A percentile compares a stretch with the other conserved stretches of the same genome.
Evolutionary conservation across 2,888 invertebrate genomes (phyloP).

Genomic region (Scotopteryx bipunctaria): DNA sequence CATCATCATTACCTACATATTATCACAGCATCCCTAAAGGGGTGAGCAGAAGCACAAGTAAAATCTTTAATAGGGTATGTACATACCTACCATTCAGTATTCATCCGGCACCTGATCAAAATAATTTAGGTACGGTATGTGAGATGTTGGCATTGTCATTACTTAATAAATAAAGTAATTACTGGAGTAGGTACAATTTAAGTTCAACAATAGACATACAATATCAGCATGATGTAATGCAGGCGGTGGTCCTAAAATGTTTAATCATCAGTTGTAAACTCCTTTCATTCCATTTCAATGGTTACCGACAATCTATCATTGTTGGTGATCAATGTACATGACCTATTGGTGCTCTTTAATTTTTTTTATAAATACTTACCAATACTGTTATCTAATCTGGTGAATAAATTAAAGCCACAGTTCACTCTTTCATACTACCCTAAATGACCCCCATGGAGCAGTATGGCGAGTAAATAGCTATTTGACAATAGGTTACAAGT

Average conservation of each 20-base stretch:
- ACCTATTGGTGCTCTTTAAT: constrained; percentile 58
- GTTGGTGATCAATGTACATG: constrained; percentile 51
- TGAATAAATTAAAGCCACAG: no score
- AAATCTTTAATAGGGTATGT: no score
- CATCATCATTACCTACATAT: no score
- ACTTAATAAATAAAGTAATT: no score
- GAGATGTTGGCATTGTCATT: no score
- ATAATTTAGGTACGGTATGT: background rate
- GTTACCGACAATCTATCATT: constrained; percentile 47
- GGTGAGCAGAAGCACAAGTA: no score
- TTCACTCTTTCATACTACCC: no score
- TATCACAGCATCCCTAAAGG: no score
- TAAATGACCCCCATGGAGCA: no score
- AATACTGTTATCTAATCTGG: constrained; percentile 34
- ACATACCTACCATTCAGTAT: no score
- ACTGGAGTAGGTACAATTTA: background rate
- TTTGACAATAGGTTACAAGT: no score
- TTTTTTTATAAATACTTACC: constrained; percentile 44
- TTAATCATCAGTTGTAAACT: constrained; percentile 57
- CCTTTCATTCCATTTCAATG: constrained; percentile 55
- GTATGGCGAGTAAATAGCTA: no score
- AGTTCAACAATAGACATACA: constrained; percentile 18
- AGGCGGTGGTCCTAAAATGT: constrained; percentile 50
- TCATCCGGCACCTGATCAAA: background rate
- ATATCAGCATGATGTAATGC: constrained; percentile 53